A percentile compares a stretch with the other conserved stretches of the same genome.
Evolutionary conservation across 2,797 vertebrate genomes (phyloP).

Genomic region (Enteromius anoplus): DNA sequence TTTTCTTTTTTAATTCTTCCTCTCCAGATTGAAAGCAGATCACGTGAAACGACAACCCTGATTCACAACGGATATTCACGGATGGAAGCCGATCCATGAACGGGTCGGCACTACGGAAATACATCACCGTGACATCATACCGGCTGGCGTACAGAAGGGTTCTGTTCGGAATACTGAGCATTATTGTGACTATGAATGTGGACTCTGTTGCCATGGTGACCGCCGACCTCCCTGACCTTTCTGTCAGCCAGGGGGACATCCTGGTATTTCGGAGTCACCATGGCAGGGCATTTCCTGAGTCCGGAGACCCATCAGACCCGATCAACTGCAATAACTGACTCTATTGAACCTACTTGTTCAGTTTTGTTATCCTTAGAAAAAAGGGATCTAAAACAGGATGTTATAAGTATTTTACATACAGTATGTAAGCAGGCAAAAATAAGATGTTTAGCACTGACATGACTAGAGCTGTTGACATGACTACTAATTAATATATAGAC

Average conservation of each 20-base stretch:
- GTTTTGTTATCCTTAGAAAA: background rate
- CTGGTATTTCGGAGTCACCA: constrained; percentile 22
- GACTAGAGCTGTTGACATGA: constrained; percentile 20
- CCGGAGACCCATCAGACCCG: constrained; percentile 13
- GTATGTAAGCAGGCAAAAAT: background rate
- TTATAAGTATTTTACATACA: background rate
- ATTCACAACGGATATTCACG: background rate
- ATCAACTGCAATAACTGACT: constrained; percentile 56
- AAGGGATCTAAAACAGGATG: background rate
- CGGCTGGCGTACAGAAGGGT: constrained; percentile 12
- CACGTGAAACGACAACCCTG: background rate
- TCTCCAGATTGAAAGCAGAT: constrained; percentile 28
- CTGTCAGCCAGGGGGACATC: background rate
- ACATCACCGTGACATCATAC: constrained; percentile 39
- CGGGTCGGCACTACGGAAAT: background rate
- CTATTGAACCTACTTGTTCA: constrained; percentile 20
- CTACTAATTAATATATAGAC: constrained; percentile 20
- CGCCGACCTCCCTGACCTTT: background rate
- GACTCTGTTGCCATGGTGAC: constrained; percentile 19
- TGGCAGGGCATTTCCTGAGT: constrained; percentile 26
- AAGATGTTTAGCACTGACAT: constrained; percentile 22
- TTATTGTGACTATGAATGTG: constrained; percentile 28
- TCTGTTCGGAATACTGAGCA: constrained; percentile 24
- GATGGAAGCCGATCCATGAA: background rate
- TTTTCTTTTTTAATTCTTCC: constrained; percentile 25